Percentiles rank a stretch among this genome's conserved stretches.
phyloP scores from a whole-genome alignment of 2,797 vertebrate species.

The Yasuhikotakia modesta region DNA sequence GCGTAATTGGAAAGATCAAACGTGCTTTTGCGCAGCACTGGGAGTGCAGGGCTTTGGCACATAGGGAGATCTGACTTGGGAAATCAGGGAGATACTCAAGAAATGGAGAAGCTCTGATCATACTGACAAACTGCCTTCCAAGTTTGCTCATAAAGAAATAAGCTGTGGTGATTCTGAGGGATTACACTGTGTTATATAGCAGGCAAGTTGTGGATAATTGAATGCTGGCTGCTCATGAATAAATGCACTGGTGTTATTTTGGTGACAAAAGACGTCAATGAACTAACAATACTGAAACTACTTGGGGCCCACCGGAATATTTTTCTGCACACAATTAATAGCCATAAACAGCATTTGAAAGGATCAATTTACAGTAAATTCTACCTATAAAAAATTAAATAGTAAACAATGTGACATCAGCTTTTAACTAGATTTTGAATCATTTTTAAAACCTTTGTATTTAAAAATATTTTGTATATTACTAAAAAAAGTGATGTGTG shows the following conservation, averaged over 20 bases:
- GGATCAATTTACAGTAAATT: background rate
- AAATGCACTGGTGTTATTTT: background rate
- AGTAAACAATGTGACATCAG: background rate
- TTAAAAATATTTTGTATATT: background rate
- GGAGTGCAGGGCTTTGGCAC: slow-evolving; percentile 72
- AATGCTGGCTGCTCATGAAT: background rate
- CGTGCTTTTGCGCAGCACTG: slow-evolving; percentile 77
- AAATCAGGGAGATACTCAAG: slow-evolving; percentile 70
- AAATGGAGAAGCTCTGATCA: slow-evolving; percentile 60
- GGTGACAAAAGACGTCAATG: background rate
- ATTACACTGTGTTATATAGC: slow-evolving; percentile 27
- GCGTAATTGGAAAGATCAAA: slow-evolving; percentile 83
- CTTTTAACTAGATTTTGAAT: background rate
- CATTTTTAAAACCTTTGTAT: background rate
- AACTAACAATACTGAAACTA: background rate
- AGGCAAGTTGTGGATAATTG: slow-evolving; percentile 28
- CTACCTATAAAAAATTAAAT: background rate
- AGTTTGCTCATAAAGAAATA: slow-evolving; percentile 44
- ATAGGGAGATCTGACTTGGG: slow-evolving; percentile 72
- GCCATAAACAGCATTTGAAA: background rate
- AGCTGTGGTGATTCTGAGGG: slow-evolving; percentile 22
- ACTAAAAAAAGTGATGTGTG: background rate
- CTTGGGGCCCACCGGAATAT: background rate
- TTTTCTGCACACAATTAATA: background rate
- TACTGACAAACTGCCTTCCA: slow-evolving; percentile 47